These are phyloP conservation scores for Ceramica pisi DNA, from an alignment of 2,888 invertebrate genomes.

Conservation along the genomic window DNA sequence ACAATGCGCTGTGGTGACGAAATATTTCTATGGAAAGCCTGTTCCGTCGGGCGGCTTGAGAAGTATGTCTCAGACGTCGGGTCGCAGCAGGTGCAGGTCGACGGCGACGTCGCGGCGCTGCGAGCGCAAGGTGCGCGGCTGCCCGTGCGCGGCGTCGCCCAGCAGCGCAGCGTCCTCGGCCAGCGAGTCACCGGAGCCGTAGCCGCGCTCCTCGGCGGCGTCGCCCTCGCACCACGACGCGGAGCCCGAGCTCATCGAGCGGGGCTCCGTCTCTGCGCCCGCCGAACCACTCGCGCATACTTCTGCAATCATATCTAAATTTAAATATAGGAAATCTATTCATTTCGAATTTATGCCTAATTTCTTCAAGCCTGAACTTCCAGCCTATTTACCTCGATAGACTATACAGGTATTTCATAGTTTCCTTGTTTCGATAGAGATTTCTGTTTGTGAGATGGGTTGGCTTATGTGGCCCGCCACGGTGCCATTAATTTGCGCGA, in stretches of 20 bases:
- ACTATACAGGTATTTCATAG: constrained; percentile 2
- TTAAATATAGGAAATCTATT: constrained; percentile 42
- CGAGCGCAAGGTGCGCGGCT: constrained; percentile 77
- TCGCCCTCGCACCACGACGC: constrained; percentile 91
- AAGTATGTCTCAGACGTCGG: constrained; percentile 79
- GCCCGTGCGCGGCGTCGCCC: constrained; percentile 77
- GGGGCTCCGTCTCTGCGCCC: constrained; percentile 86
- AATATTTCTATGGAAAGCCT: constrained; percentile 43
- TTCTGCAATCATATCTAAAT: constrained; percentile 79
- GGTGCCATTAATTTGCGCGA: constrained; percentile 1
- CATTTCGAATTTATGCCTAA: neutral
- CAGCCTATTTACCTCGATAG: neutral
- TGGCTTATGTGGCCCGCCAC: neutral
- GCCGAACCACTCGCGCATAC: constrained; percentile 87
- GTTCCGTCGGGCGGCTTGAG: constrained; percentile 25
- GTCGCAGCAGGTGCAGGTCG: constrained; percentile 86
- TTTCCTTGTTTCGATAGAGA: constrained; percentile 17
- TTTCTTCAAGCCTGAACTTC: neutral
- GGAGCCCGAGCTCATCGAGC: constrained; percentile 87
- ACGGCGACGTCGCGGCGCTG: constrained; percentile 87
- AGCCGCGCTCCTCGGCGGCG: constrained; percentile 86
- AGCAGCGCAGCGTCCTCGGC: constrained; percentile 88
- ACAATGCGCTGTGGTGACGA: neutral
- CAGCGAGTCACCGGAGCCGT: constrained; percentile 89
- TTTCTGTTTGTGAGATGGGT: constrained; percentile 19